Evolutionary conservation across 1,140 invertebrate species (phyloP).

Genomic region (Pogonognathellus flavescens): DNA sequence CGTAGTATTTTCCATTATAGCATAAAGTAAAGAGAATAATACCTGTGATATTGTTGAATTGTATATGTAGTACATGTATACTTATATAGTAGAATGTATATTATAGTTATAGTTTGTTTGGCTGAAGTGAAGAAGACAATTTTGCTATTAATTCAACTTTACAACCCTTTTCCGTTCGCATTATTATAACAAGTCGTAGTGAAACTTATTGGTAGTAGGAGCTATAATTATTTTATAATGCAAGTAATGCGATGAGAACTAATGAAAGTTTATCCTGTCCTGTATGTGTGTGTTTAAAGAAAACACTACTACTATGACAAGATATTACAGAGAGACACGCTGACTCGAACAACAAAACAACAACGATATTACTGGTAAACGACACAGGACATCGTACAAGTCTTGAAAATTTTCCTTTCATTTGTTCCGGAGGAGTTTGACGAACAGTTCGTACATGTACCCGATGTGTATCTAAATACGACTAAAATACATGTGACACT

Average conservation of each 20-base stretch:
- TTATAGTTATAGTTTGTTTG: background rate
- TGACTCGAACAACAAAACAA: slow-evolving; percentile 1
- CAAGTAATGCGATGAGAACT: slow-evolving; percentile 42
- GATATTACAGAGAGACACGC: background rate
- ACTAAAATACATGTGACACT: background rate
- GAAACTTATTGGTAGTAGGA: slow-evolving; percentile 39
- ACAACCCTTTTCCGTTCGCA: slow-evolving; percentile 47
- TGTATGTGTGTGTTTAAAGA: background rate
- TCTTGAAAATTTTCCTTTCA: slow-evolving; percentile 42
- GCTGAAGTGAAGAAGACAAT: slow-evolving; percentile 26
- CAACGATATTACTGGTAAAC: background rate
- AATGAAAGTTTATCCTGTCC: slow-evolving; percentile 48
- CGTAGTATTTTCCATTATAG: too few relatives aligned
- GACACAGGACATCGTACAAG: slow-evolving; percentile 29
- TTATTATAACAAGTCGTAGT: slow-evolving; percentile 18
- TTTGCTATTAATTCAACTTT: slow-evolving; percentile 37
- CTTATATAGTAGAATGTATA: too few relatives aligned
- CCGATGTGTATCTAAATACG: background rate
- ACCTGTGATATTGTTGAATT: too few relatives aligned
- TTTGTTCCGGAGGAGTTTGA: slow-evolving; percentile 43
- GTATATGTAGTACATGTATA: too few relatives aligned
- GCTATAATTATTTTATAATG: slow-evolving; percentile 48
- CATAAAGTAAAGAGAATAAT: too few relatives aligned
- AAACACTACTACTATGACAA: background rate
- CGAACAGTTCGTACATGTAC: background rate